Evolutionary conservation across 37 sponge, comb jelly and placozoan genomes (phyloP).

Genomic region (Tethya wilhelma): DNA sequence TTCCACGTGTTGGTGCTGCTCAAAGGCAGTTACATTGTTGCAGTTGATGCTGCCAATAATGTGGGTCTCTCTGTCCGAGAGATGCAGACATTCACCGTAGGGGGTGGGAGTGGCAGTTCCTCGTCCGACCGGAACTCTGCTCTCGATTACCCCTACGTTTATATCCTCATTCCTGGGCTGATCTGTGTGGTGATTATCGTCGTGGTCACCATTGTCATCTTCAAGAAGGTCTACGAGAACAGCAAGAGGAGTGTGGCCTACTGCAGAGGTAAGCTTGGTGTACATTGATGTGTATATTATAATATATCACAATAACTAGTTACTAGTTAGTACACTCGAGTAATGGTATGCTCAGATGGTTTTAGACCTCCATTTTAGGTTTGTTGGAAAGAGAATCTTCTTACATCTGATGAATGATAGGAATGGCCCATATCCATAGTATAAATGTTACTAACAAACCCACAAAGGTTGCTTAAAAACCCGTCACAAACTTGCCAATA

Average conservation of each 20-base stretch:
- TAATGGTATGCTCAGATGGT: no score
- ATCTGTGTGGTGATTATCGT: constrained; percentile 32
- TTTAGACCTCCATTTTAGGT: no score
- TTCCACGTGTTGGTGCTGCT: not conserved
- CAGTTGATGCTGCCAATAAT: constrained; percentile 4
- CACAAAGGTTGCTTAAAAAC: no score
- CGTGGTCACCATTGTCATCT: constrained; percentile 20
- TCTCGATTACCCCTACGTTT: constrained; percentile 32
- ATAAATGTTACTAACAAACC: no score
- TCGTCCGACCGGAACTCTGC: not conserved
- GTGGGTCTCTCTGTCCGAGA: not conserved
- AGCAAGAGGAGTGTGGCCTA: constrained; percentile 10
- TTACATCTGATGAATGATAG: no score
- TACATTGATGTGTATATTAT: not conserved
- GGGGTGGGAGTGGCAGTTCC: not conserved
- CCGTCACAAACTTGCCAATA: no score
- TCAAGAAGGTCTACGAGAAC: constrained; percentile 17
- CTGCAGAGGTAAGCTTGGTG: constrained; percentile 43
- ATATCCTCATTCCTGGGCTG: constrained; percentile 33
- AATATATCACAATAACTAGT: not conserved
- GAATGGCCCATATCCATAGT: no score
- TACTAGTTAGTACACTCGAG: not conserved
- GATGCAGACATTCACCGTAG: not conserved
- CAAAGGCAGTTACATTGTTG: not conserved
- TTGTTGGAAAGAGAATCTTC: no score